A percentile compares a stretch with the other conserved stretches of the same genome.
These are phyloP conservation scores for Arctocebus calabarensis DNA, from an alignment of 2,797 vertebrate genomes.

Conservation along the genomic window DNA sequence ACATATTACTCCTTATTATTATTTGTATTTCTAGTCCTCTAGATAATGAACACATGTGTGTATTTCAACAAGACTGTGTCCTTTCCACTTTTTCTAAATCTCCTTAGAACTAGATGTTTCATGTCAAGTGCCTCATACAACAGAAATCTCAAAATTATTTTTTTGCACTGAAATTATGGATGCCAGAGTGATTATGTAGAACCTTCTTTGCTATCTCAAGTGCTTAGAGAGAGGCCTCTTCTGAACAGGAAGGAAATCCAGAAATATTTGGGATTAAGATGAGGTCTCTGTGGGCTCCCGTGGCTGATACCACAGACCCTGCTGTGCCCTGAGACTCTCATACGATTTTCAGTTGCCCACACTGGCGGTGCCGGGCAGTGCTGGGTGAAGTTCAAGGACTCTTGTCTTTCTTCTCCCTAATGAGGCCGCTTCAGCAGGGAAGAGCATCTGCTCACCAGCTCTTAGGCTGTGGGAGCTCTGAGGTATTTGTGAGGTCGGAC, in stretches of 20 bases:
- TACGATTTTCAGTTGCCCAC: neutral
- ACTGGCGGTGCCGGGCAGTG: neutral
- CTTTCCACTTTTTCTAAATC: slow-evolving; percentile 17
- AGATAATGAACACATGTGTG: neutral
- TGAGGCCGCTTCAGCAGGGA: neutral
- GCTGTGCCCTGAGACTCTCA: neutral
- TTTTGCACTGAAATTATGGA: neutral
- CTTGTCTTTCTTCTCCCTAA: neutral
- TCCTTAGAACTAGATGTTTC: neutral
- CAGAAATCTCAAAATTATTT: slow-evolving; percentile 2
- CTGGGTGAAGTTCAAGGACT: neutral
- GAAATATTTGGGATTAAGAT: neutral
- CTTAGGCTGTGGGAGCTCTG: neutral
- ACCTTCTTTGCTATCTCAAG: neutral
- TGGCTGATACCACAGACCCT: neutral
- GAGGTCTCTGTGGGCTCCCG: neutral
- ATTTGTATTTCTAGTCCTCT: slow-evolving; percentile 35
- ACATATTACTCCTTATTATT: neutral
- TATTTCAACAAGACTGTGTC: neutral
- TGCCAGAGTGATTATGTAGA: neutral
- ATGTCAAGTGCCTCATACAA: neutral
- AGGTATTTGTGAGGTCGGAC: neutral
- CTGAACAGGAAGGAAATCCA: neutral
- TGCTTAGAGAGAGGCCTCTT: neutral
- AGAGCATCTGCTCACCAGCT: too few species aligned